A percentile compares a stretch with the other conserved stretches of the same genome.
These are phyloP conservation scores for Schizothorax lantsangensis DNA, from an alignment of 2,797 vertebrate genomes.

Conservation along the genomic window DNA sequence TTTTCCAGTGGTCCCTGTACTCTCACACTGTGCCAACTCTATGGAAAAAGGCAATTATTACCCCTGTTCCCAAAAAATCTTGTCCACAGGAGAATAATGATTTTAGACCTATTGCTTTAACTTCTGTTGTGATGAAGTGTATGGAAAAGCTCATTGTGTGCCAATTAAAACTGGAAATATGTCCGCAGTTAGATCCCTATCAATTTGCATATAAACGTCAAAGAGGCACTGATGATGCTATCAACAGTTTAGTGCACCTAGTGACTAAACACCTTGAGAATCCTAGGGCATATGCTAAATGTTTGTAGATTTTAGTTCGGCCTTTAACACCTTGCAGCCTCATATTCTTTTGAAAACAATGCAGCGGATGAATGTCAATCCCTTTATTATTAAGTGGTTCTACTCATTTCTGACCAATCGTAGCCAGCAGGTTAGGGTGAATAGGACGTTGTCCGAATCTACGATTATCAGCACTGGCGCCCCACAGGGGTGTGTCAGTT, in stretches of 20 bases:
- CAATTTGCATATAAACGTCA: background rate
- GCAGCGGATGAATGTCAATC: background rate
- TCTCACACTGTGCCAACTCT: too few species aligned
- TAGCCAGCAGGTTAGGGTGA: slow-evolving; percentile 34
- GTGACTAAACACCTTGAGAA: background rate
- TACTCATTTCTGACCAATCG: slow-evolving; percentile 22
- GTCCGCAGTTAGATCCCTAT: too few species aligned
- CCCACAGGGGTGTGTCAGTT: background rate
- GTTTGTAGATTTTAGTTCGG: background rate
- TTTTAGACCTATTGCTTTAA: too few species aligned
- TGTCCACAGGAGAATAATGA: too few species aligned
- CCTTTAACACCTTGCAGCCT: slow-evolving; percentile 22
- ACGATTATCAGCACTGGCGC: too few species aligned
- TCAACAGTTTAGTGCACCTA: background rate
- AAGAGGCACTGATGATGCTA: background rate
- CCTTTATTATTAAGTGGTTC: slow-evolving; percentile 13
- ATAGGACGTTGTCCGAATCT: background rate
- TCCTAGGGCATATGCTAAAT: background rate
- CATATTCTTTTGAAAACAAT: background rate
- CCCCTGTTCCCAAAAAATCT: too few species aligned
- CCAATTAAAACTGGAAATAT: too few species aligned
- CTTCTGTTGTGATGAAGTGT: too few species aligned
- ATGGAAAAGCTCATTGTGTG: too few species aligned
- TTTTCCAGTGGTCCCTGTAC: too few species aligned
- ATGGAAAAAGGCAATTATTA: too few species aligned